Conservation (phyloP, 2,888 invertebrate genomes). For the Spodoptera picta region DNA sequence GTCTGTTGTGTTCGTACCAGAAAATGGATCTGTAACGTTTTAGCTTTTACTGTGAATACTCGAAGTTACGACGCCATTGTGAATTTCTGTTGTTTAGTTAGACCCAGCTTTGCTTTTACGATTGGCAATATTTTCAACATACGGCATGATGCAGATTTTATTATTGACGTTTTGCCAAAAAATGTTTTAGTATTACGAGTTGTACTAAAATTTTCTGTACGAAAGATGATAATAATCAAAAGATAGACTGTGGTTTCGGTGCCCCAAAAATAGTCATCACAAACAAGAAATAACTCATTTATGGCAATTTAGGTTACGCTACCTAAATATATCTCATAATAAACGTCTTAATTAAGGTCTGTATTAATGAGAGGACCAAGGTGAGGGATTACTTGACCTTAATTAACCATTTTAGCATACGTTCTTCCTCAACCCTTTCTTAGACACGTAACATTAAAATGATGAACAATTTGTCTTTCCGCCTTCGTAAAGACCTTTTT, state of each 20-base stretch:
- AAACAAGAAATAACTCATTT: too few species aligned
- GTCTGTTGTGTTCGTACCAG: constrained; percentile 52
- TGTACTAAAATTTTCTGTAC: neutral
- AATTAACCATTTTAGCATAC: constrained; percentile 33
- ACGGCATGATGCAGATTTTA: constrained; percentile 28
- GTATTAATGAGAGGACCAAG: neutral
- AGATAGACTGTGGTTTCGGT: too few species aligned
- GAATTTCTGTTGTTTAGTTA: constrained; percentile 21
- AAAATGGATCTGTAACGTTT: constrained; percentile 55
- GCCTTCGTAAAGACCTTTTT: constrained; percentile 1
- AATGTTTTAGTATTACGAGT: constrained; percentile 5
- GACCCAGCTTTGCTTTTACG: constrained; percentile 32
- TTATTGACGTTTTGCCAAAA: constrained; percentile 8
- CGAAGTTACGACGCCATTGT: constrained; percentile 36
- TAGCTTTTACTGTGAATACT: constrained; percentile 47
- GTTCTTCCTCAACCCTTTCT: constrained; percentile 22
- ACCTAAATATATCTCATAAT: constrained; percentile 6
- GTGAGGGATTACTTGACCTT: too few species aligned
- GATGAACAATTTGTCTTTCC: constrained; percentile 21
- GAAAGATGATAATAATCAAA: too few species aligned
- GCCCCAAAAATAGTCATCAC: too few species aligned
- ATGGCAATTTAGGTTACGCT: too few species aligned
- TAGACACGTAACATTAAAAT: constrained; percentile 34
- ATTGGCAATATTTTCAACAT: constrained; percentile 14
- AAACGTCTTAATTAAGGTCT: constrained; percentile 27